These are phyloP conservation scores for Drosophila orosa DNA, from an alignment of 1,140 invertebrate species.

Conservation along the genomic window DNA sequence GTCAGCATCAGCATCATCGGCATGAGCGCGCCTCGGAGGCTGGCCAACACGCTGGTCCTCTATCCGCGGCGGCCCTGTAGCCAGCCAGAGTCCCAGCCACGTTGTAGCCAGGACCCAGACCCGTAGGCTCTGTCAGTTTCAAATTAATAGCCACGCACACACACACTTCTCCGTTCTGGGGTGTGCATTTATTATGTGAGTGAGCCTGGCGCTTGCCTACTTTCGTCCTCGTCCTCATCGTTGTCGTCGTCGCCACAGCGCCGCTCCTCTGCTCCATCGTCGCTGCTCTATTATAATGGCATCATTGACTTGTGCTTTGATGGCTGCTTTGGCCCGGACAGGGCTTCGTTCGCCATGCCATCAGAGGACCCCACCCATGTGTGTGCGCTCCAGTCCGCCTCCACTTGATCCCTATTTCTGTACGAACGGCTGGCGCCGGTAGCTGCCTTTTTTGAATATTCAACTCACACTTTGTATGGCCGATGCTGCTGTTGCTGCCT, in stretches of 20 bases:
- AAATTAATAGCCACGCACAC: conserved; percentile 74
- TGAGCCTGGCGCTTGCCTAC: conserved; percentile 48
- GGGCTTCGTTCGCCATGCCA: conserved; percentile 16
- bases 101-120: conserved; percentile 43
- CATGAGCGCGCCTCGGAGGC: conserved; percentile 60
- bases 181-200: conserved; percentile 39
- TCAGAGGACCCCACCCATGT: conserved; percentile 12
- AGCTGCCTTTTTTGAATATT: conserved; percentile 62
- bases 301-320: conserved; percentile 75
- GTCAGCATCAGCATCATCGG: conserved; percentile 37
- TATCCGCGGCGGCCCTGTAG: conserved; percentile 34
- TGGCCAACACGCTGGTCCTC: conserved; percentile 59
- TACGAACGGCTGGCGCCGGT: conserved; percentile 45
- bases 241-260: neutral
- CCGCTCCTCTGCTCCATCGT: conserved; percentile 13
- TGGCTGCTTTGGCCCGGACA: conserved; percentile 52
- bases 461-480: conserved; percentile 29
- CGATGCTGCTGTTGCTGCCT: neutral
- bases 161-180: conserved; percentile 33
- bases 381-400: conserved; percentile 28
- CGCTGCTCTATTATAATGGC: conserved; percentile 70
- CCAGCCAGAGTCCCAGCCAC: conserved; percentile 55
- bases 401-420: conserved; percentile 40
- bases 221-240: conserved; percentile 28
- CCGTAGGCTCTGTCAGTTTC: conserved; percentile 74